Percentiles rank a stretch among this genome's conserved stretches.
These are phyloP conservation scores for Cirrhinus mrigala DNA, from an alignment of 2,797 vertebrate species.

Conservation along the genomic window DNA sequence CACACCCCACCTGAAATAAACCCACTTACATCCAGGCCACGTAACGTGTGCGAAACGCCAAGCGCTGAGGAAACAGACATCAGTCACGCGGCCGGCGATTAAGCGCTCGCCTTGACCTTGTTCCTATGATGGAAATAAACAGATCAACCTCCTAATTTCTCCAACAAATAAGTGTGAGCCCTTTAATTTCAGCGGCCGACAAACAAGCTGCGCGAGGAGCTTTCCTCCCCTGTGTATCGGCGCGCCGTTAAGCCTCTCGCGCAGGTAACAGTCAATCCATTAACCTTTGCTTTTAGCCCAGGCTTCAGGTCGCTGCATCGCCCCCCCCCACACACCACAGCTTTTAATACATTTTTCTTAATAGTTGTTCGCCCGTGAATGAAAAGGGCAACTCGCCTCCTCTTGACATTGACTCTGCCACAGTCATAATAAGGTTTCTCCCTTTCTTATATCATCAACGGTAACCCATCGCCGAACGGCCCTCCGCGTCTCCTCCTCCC, in stretches of 20 bases:
- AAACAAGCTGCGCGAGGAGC: conserved; percentile 73
- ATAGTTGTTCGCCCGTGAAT: conserved; percentile 87
- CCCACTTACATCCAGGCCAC: conserved; percentile 21
- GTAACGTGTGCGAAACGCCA: conserved; percentile 7
- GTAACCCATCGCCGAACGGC: conserved; percentile 68
- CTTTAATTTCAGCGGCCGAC: conserved; percentile 80
- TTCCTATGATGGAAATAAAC: conserved; percentile 75
- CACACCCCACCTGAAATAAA: background rate
- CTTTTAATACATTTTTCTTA: conserved; percentile 90
- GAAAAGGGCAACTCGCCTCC: conserved; percentile 90
- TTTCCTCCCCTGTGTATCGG: conserved; percentile 82
- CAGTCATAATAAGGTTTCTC: conserved; percentile 89
- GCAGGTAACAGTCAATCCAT: conserved; percentile 99
- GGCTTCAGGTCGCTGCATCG: conserved; percentile 84
- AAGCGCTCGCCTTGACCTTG: conserved; percentile 71
- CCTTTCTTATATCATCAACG: conserved; percentile 78
- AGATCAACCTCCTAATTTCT: conserved; percentile 70
- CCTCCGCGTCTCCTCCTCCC: background rate
- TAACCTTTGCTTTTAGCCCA: conserved; percentile 94
- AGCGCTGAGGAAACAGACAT: conserved; percentile 39
- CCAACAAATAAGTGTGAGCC: conserved; percentile 78
- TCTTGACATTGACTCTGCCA: conserved; percentile 89
- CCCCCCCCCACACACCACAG: conserved; percentile 65
- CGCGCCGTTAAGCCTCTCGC: conserved; percentile 83
- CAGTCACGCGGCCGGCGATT: conserved; percentile 58